phyloP scores from a whole-genome alignment of 1,140 invertebrate genomes.

The Lepidurus arcticus region DNA sequence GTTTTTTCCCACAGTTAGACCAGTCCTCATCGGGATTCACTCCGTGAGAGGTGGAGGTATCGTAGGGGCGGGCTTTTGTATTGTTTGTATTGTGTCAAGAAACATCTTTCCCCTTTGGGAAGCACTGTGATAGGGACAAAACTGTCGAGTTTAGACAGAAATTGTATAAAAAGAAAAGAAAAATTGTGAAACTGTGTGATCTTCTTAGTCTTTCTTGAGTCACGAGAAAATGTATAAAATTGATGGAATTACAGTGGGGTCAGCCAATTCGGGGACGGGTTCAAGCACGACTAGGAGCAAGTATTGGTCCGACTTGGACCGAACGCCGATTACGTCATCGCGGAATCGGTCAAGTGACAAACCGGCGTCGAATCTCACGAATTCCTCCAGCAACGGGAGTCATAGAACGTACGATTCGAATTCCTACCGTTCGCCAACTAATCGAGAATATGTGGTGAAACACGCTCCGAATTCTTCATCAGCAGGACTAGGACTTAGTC shows the following conservation, averaged over 20 bases:
- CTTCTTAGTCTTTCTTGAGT: not conserved
- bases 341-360: not conserved
- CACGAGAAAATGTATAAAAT: not conserved
- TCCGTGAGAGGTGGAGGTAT: not conserved
- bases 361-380: not conserved
- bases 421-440: not conserved
- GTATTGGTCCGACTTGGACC: not conserved
- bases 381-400: not conserved
- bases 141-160: not conserved
- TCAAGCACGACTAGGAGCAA: not conserved
- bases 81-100: not conserved
- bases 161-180: not conserved
- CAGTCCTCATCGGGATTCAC: conserved; percentile 17
- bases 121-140: not conserved
- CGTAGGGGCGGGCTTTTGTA: not conserved
- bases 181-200: not conserved
- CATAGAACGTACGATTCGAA: not conserved
- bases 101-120: not conserved
- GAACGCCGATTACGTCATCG: not conserved
- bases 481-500: conserved; percentile 9
- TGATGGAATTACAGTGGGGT: not conserved
- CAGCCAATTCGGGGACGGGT: not conserved
- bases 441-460: not conserved
- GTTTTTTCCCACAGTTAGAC: not conserved
- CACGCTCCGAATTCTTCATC: not conserved